phyloP scores from a whole-genome alignment of 2,113 vertebrate species.

The Prunella himalayana region DNA sequence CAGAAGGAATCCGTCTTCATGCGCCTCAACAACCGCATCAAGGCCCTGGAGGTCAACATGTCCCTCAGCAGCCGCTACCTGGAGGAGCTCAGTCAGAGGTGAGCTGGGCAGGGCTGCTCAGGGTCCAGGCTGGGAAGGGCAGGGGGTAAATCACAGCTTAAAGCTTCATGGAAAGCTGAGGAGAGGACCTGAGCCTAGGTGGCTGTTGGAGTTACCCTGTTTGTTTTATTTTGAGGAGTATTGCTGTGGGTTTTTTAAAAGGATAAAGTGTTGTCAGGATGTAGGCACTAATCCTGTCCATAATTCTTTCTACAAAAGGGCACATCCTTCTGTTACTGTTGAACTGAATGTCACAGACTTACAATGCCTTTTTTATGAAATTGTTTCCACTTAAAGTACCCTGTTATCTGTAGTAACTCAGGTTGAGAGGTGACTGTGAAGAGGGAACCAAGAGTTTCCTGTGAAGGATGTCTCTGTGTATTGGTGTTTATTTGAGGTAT shows the following conservation, averaged over 20 bases:
- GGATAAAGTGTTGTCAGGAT: neutral
- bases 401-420: neutral
- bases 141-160: neutral
- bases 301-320: neutral
- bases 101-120: neutral
- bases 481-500: neutral
- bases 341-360: neutral
- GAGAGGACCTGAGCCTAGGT: neutral
- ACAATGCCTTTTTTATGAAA: neutral
- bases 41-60: slow-evolving; percentile 98
- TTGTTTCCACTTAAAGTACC: neutral
- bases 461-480: neutral
- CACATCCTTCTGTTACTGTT: neutral
- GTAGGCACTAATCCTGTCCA: neutral
- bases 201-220: neutral
- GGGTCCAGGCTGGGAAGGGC: neutral
- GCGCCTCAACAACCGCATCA: slow-evolving; percentile 98
- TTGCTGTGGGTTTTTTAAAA: neutral
- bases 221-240: neutral
- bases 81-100: slow-evolving; percentile 98
- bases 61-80: slow-evolving; percentile 95
- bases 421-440: neutral
- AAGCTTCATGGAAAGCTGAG: neutral
- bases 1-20: slow-evolving; percentile 99
- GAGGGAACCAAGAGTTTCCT: neutral